Base-by-base conservation (phyloP, 2,113 vertebrate genomes). In the Notothenia rossii region DNA sequence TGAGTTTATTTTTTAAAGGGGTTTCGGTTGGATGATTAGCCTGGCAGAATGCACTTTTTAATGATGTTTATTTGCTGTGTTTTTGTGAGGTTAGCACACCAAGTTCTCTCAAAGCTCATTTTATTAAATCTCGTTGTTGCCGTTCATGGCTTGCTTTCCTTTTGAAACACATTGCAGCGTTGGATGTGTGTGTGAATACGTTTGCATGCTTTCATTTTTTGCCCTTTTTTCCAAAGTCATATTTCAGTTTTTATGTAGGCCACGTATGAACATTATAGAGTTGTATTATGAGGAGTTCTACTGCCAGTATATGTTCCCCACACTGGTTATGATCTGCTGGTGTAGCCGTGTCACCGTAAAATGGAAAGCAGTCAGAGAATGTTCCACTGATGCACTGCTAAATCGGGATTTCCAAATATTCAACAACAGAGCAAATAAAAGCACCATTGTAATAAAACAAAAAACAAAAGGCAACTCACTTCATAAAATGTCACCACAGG, bases 401-500 rank as follows among this genome's bases (percentile, higher is more conserved):
- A 83, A 86, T 61, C 45, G 43, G 29, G 66, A 81, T 87, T 78
- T 82, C 77, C 58, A 85, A 72, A 83, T 87, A 83, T 85, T 62
- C 64, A 72, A 48, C 72, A 75, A 83, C 55, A 54, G 51, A 55
- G 74, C 60, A 84, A 88, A 85, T 88, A 81, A 88, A 84, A 88
- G 69, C 36, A 6, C 62, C 50, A 76, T 81, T 84, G 86, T 84
- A 70, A 54, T 84, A 79, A 89, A 13, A 87, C 36, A 88, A 91
- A 89, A 74, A 70, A 82, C 80, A 88, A 91, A 87, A 87, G 76
- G 64, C 65, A 80, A 83, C 79, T 88, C 83, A 62, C 86, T 89
- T 88, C 60, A 82, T 91, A 82, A 85, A 89, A 78, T 88, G 82
- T 81, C 68, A 85, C 79, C 68, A 46, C 70, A 49, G 67, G 68